These are phyloP conservation scores for Anser brachyrhynchus DNA, from an alignment of 2,113 vertebrate species.

Conservation along the genomic window DNA sequence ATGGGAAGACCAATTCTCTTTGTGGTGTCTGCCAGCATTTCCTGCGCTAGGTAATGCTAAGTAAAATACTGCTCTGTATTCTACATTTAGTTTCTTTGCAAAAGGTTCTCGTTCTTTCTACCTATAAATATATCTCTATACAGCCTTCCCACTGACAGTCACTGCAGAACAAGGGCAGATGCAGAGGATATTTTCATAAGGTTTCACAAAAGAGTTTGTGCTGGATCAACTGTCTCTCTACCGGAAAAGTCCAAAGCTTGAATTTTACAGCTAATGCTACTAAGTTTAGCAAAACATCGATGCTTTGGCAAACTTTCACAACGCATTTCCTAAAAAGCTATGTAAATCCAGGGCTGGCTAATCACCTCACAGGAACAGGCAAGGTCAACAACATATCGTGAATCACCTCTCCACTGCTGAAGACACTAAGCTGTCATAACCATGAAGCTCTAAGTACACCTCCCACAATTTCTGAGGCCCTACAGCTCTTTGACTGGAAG, in stretches of 20 bases:
- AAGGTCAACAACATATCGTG: not conserved
- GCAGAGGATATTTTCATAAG: not conserved
- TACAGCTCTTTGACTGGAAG: not conserved
- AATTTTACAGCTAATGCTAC: not conserved
- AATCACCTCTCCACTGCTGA: not conserved
- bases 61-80: not conserved
- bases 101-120: not conserved
- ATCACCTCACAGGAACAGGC: not conserved
- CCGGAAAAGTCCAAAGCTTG: not conserved
- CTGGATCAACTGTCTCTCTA: not conserved
- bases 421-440: not conserved
- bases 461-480: not conserved
- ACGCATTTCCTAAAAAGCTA: not conserved
- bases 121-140: not conserved
- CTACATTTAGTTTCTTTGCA: not conserved
- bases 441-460: not conserved
- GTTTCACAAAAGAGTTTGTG: not conserved
- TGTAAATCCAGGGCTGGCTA: not conserved
- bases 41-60: not conserved
- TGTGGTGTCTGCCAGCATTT: not conserved
- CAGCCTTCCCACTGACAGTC: not conserved
- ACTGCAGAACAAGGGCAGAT: not conserved
- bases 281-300: not conserved
- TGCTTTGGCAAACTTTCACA: not conserved
- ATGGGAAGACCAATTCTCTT: not conserved